These are phyloP conservation scores for Ictalurus punctatus DNA, from an alignment of 2,113 vertebrate genomes.

Conservation along the genomic window DNA sequence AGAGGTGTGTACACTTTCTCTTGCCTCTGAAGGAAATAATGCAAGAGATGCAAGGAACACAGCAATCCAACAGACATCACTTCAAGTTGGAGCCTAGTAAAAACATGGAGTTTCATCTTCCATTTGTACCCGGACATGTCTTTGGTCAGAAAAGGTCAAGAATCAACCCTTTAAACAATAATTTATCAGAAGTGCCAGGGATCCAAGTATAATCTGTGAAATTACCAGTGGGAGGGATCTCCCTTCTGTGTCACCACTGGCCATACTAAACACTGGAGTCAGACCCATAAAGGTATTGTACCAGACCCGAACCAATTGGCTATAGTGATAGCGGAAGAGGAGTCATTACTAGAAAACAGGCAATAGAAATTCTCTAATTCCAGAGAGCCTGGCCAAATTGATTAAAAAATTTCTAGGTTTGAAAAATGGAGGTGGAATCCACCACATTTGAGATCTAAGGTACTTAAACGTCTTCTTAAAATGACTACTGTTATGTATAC, in stretches of 20 bases:
- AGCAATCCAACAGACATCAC: neutral
- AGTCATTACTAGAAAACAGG: neutral
- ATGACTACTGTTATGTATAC: neutral
- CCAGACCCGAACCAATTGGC: neutral
- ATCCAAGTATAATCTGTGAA: neutral
- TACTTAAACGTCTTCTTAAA: neutral
- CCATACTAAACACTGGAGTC: neutral
- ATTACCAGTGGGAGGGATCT: neutral
- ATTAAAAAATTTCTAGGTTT: neutral
- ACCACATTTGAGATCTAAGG: neutral
- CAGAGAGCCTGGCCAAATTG: neutral
- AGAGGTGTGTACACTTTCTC: neutral
- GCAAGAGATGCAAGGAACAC: neutral
- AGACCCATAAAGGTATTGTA: neutral
- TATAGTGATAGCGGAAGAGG: neutral
- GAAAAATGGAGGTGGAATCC: neutral
- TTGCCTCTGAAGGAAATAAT: neutral
- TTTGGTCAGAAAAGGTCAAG: neutral
- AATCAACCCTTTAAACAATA: neutral
- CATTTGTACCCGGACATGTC: neutral
- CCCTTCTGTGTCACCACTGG: neutral
- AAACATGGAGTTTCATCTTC: neutral
- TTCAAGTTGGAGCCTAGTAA: neutral
- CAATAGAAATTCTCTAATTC: neutral
- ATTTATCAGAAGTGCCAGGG: neutral